A percentile compares a stretch with the other conserved stretches of the same genome.
These are phyloP conservation scores for Naja naja DNA, from an alignment of 2,113 vertebrate species.

Conservation along the genomic window DNA sequence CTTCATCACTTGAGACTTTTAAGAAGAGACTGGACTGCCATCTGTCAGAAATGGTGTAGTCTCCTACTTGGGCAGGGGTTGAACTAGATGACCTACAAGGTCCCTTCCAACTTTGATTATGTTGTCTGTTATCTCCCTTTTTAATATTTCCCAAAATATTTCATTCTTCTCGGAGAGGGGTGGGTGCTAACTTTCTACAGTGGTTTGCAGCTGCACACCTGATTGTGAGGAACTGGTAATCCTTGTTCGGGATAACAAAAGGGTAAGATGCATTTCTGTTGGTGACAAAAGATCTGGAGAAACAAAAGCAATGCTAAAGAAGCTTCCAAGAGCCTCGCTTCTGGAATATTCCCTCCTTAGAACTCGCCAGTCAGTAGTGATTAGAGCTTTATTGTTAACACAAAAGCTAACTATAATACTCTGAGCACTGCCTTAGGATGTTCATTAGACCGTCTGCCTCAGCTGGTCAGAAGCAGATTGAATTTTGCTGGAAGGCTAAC, in stretches of 20 bases:
- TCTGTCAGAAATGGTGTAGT: too few species aligned
- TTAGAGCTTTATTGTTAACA: constrained; percentile 22
- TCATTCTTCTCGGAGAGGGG: too few species aligned
- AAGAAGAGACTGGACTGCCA: too few species aligned
- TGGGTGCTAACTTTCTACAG: too few species aligned
- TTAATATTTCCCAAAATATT: too few species aligned
- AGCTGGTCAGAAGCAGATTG: constrained; percentile 26
- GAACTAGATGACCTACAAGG: too few species aligned
- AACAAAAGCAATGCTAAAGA: not conserved
- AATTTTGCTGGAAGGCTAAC: constrained; percentile 11
- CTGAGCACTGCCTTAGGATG: constrained; percentile 10
- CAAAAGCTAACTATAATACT: constrained; percentile 26
- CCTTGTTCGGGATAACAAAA: not conserved
- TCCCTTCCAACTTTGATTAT: too few species aligned
- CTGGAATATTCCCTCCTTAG: not conserved
- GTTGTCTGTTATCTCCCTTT: too few species aligned
- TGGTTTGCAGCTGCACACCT: not conserved
- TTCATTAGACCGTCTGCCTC: constrained; percentile 16
- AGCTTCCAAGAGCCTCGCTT: not conserved
- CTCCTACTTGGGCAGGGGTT: too few species aligned
- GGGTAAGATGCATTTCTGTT: not conserved
- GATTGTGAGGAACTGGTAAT: not conserved
- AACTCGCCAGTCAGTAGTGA: constrained; percentile 16
- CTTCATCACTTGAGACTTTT: too few species aligned
- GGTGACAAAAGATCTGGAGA: not conserved